A percentile compares a stretch with the other conserved stretches of the same genome.
phyloP scores from a whole-genome alignment of 2,888 invertebrate species.

The Aspidiotus rigidus region DNA sequence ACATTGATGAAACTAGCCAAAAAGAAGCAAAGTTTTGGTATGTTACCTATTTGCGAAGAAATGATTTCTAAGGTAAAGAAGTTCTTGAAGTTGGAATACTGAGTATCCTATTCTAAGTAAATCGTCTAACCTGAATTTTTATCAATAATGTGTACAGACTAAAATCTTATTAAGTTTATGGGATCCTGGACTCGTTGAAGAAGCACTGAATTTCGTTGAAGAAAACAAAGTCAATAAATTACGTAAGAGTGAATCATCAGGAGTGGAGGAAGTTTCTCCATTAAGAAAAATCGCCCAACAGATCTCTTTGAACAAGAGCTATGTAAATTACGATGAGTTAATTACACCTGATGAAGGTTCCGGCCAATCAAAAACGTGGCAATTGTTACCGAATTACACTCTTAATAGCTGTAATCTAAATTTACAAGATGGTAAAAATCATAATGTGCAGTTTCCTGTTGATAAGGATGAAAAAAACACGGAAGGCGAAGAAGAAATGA shows the following conservation, averaged over 20 bases:
- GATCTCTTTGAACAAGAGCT: conserved; percentile 60
- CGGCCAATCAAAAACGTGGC: conserved; percentile 37
- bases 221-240: conserved; percentile 53
- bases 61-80: conserved; percentile 56
- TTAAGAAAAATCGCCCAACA: conserved; percentile 71
- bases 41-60: conserved; percentile 65
- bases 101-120: background rate
- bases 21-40: conserved; percentile 61
- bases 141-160: conserved; percentile 45
- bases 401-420: conserved; percentile 39
- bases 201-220: conserved; percentile 72
- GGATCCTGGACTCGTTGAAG: conserved; percentile 77
- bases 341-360: conserved; percentile 57
- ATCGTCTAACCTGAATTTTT: too few relatives aligned
- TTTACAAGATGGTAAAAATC: conserved; percentile 43
- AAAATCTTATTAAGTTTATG: conserved; percentile 70
- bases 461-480: conserved; percentile 45
- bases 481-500: conserved; percentile 40
- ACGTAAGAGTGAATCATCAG: conserved; percentile 34
- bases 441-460: conserved; percentile 52
- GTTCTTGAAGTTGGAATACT: background rate
- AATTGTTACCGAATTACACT: conserved; percentile 30
- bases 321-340: conserved; percentile 61
- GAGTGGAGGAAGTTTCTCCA: conserved; percentile 51
- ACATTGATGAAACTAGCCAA: conserved; percentile 63